Base-by-base conservation (phyloP, 2,888 invertebrate genomes). In the Chrysomela aeneicollis region DNA sequence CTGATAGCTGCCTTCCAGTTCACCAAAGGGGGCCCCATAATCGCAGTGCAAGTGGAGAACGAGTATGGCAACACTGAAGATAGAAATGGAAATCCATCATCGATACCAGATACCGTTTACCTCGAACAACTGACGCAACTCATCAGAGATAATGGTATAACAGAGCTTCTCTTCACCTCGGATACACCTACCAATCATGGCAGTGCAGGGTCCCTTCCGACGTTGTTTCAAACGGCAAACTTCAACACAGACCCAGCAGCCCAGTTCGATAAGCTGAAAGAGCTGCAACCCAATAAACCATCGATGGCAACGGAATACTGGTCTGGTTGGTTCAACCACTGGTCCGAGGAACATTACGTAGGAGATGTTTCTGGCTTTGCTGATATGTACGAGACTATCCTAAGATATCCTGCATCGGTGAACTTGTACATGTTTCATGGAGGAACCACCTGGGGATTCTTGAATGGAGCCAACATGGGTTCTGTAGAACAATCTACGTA, bases 371-470 rank as follows among this genome's bases (percentile, higher is more conserved):
- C 12, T n/a, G n/a, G 42, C 22, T 57, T 57, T 12, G 57, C 22
- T 0, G 60, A 71, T 21, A 68, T 70, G 42, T 72, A 77, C 8
- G 68, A 76, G 35, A 55, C 49, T 9, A 79, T 65, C 30, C 30
- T 61, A 8, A 53, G 17, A 17, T 62, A 59, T 32, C 61, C 61
- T 0, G 47, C 65, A 0, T 65, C 65, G 60, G 88, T 96, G 30
- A 96, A 94, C 77, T 88, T 96, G 73, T 97, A 95, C 78, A 93
- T 97, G 92, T 95, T 94, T 82, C 91, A 89, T 76, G 96, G 96
- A 50, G 96, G 96, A 58, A 92, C 92, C 1, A 95, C 93, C 77
- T 93, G 91, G 78, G 93, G 89, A 66, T 93, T 90, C 62, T 59
- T 78, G 52, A 79, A 79, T 63, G 79, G 79, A 6, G 75, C 67